Base-by-base conservation (phyloP, 2,113 vertebrate genomes). In the Numenius arquata region DNA sequence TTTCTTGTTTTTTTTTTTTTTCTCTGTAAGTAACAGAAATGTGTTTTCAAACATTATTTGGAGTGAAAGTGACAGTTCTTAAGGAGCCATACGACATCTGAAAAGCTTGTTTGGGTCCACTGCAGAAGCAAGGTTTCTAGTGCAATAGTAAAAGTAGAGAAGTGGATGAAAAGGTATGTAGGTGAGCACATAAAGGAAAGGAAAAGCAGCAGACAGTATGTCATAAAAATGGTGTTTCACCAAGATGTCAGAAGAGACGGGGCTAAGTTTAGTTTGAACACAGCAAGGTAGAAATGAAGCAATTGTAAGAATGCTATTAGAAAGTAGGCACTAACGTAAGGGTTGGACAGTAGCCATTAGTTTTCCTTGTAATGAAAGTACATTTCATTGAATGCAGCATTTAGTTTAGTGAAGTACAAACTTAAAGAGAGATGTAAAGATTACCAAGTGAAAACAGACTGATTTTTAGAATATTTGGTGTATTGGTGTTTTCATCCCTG, bases 181-280 rank as follows among this genome's bases (percentile, higher is more conserved):
- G 63, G 17, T 74, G 47, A 88, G 41, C 2, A 1, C 18, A 77
- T 73, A 45, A 73, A 79, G 12, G 22, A 76, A 72, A 72, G 45
- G 53, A 90, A 97, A 92, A 90, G 36, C 41, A 86, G 43, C 66
- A 92, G 82, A 94, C 58, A 45, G 12, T 88, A 11, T 65, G 58
- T 85, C 79, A 73, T 77, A 66, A 94, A 95, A 86, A 50, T n/a
- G 17, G 8, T 76, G 62, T 88, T 96, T 88, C 50, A 90, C 58
- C 36, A 83, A 83, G 53, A 73, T 41, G 36, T 70, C 82, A 27
- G 9, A 92, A 82, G 34, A 76, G 67, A 79, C 34, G 61, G 26
- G 9, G 47, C 19, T 71, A 53, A 12, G 14, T 77, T 59, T 41
- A 85, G 36, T 68, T 58, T 41, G 48, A 48, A 63, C 40, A 62